Base-by-base conservation (phyloP, 1,140 invertebrate genomes). In the Drosophila pseudoananassae region DNA sequence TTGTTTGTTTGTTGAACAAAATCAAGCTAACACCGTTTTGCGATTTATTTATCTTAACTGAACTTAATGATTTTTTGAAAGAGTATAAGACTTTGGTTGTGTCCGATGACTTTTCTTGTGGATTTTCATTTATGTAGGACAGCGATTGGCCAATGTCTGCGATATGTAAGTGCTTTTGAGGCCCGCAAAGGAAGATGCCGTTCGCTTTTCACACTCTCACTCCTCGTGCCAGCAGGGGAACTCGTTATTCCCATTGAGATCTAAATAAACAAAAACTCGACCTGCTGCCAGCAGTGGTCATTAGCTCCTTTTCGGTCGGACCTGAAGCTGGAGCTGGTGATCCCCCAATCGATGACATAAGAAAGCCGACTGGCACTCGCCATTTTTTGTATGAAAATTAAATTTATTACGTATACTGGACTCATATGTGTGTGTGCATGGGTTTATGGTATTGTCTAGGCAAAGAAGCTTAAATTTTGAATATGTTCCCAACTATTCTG, bases 331-430 rank as follows among this genome's bases (percentile, higher is more conserved):
- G 40, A 27, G 17, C 20, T 14, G 63, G 29, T 29, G 65, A 66
- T 66, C 63, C 58, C 63, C 43, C 49, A 9, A 9, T 14, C 10
- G 31, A 40, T 55, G 43, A 68, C 33, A 69, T 69, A 66, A 69
- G 58, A 55, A 56, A 68, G 29, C 31, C 50, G 31, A 25, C 23
- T 27, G 9, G 51, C 51, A 45, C 38, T 12, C 12, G 56, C 56
- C 56, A 23, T 63, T 63, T 45, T n/a, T 63, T 40, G 43, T 54
- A 69, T 56, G 66, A 69, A 71, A 71, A 71, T 58, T 23, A 71
- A 23, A 59, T 71, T 71, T 71, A 71, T 59, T 49, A 69, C 50
- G 51, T 69, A n/a, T 46, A 15, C 50, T 47, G 23, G 10, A 17
- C 17, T 69, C 10, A 9, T 31, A 23, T 23, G 52, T n/a, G 15